Conservation (phyloP, 2,888 invertebrate genomes). For the Hypsopygia costalis region DNA sequence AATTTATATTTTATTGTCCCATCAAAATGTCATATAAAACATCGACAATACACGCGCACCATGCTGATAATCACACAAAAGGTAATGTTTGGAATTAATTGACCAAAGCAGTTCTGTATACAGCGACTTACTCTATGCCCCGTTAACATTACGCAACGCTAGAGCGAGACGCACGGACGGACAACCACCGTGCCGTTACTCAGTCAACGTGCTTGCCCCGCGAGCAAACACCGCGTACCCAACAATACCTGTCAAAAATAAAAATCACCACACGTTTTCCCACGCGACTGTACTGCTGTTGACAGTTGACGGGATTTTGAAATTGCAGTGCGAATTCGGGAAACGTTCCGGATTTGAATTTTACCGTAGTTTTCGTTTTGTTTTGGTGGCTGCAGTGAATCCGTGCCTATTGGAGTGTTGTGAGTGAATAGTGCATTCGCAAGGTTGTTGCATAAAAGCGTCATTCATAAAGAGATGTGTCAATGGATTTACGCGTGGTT, state of each 20-base stretch:
- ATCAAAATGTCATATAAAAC: no score
- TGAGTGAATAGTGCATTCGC: slow-evolving; percentile 19
- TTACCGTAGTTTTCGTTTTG: slow-evolving; percentile 11
- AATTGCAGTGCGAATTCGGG: slow-evolving; percentile 9
- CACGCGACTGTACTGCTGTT: slow-evolving; percentile 30
- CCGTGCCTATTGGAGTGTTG: slow-evolving; percentile 21
- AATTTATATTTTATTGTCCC: no score
- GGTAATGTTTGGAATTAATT: slow-evolving; percentile 6
- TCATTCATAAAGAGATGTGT: slow-evolving; percentile 64
- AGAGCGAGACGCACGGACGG: slow-evolving; percentile 56
- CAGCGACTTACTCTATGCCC: slow-evolving; percentile 67
- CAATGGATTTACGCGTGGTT: slow-evolving; percentile 54
- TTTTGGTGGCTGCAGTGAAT: slow-evolving; percentile 24
- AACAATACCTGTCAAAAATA: slow-evolving; percentile 12
- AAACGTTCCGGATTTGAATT: slow-evolving; percentile 13
- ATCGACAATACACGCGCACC: no score
- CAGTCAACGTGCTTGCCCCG: slow-evolving; percentile 56
- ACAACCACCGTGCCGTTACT: slow-evolving; percentile 44
- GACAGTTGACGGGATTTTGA: slow-evolving; percentile 22
- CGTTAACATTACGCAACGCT: slow-evolving; percentile 72
- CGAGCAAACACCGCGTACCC: slow-evolving; percentile 41
- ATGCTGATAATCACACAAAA: not conserved
- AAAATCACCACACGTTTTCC: slow-evolving; percentile 23
- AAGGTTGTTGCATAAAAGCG: slow-evolving; percentile 23
- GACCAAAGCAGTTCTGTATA: slow-evolving; percentile 40